Conservation (phyloP, 2,797 vertebrate species). For the Pteronotus mesoamericanus region DNA sequence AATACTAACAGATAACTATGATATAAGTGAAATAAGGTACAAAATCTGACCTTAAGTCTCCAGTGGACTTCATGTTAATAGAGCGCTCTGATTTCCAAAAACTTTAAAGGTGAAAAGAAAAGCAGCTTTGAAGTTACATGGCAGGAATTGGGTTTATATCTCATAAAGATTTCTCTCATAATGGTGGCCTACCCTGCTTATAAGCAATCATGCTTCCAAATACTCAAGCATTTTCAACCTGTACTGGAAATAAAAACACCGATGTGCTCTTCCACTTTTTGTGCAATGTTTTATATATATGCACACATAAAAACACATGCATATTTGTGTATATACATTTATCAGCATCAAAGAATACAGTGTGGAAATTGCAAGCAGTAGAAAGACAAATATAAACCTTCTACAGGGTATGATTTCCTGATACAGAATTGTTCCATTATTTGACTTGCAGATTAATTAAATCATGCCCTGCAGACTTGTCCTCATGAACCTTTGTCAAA, state of each 20-base stretch:
- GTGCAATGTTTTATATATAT: background rate
- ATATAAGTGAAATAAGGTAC: background rate
- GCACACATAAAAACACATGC: background rate
- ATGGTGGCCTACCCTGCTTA: background rate
- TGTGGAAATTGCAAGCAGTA: background rate
- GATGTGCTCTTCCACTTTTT: background rate
- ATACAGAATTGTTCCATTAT: constrained; percentile 1
- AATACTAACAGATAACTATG: background rate
- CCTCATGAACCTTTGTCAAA: background rate
- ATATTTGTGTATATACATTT: background rate
- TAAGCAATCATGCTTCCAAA: background rate
- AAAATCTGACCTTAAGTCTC: background rate
- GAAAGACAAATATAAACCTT: background rate
- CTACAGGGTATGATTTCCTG: background rate
- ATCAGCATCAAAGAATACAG: background rate
- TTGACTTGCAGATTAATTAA: background rate
- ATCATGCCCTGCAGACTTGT: background rate
- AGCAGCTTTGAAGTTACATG: background rate
- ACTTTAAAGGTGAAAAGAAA: background rate
- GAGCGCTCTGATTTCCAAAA: background rate
- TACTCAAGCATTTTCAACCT: background rate
- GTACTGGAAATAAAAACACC: background rate
- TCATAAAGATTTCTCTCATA: background rate
- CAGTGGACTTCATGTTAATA: background rate
- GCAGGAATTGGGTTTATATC: background rate